Evolutionary conservation across 2,113 vertebrate species (phyloP), one percentile per base, ranked within the genome.

Genomic region (Potamarius usumacintae): DNA sequence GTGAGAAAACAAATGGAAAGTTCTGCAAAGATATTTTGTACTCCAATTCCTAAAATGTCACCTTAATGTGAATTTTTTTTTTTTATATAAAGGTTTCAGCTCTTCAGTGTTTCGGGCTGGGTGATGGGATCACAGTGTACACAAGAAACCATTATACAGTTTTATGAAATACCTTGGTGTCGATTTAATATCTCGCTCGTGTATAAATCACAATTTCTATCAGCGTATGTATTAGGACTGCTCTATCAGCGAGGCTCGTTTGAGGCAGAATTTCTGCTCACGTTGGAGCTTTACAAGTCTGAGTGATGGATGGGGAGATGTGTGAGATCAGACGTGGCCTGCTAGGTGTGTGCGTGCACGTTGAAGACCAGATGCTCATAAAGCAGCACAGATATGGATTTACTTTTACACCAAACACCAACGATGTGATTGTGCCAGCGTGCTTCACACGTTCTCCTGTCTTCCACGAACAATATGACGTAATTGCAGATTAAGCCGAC

Each of bases 151-250:
- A 72, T 53, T 82, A 81, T 69, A 57, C 57, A 30, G 52, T 84
- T 82, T 77, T 81, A 80, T 85, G 57, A 89, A 89, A 84, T 81
- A 78, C 65, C 76, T 86, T 69, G 34, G 58, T 83, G 86, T 86
- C n/a, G 34, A 62, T 83, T 83, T 78, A 88, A 82, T 79, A 78
- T 82, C 52, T 12, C 55, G 7, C 17, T n/a, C 67, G 8, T 86
- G n/a, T 83, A 89, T 91, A 89, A 88, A 90, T 90, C 90, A 87
- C 84, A 62, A 69, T 90, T 86, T 83, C 48, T 57, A 87, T 84
- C 90, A 84, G 71, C 48, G 48, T 25, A 15, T 58, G 86, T 88
- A 67, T 86, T 50, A 57, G 77, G 58, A 6, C 12, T 53, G 89
- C 65, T 88, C 84, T 20, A 55, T 83, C 87, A 72, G 79, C 85